Base-by-base conservation (phyloP, 2,113 vertebrate genomes). In the Peucedramus taeniatus region DNA sequence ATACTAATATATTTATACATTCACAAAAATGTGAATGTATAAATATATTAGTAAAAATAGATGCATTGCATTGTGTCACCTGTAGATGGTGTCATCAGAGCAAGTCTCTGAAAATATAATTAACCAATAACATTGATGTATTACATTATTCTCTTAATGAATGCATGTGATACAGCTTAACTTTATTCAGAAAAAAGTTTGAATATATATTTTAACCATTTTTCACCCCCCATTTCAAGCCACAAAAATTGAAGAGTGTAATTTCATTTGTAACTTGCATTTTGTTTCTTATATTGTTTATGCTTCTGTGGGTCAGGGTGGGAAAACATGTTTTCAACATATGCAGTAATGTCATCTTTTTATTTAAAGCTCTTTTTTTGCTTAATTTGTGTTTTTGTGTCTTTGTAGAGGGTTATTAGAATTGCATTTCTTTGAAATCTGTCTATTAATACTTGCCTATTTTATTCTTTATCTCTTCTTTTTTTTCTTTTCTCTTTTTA, bases 381-480 rank as follows among this genome's bases (percentile, higher is more conserved):
- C 44, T 79, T 26, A 60, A 91, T 78, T 47, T 96, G 31, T 60
- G 30, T 49, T 95, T 87, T 94, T 91, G 76, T 90, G 30, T 86
- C 50, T 93, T 93, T 60, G 4, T 94, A 97, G 76, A 97, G 47
- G 88, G 39, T 95, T 96, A 78, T 16, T 95, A 81, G 47, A 90
- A 97, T 80, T 97, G 91, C 59, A 95, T 97, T 95, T 81, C 87
- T 97, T 90, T 97, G 89, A 87, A 89, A 95, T 78, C n/a, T 96
- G 42, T 80, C 85, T 96, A 77, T 95, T 97, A 97, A 98, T 92
- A 91, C 89, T 84, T 98, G 95, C 87, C 92, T 98, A 76, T 95
- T 96, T 96, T 97, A 96, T 96, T 91, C 96, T 98, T 97, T 97
- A 96, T 97, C 91, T 93, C 89, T 97, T 97, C 93, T 97, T 97